phyloP scores from a whole-genome alignment of 2,797 vertebrate species.

The Epinephelus awoara region DNA sequence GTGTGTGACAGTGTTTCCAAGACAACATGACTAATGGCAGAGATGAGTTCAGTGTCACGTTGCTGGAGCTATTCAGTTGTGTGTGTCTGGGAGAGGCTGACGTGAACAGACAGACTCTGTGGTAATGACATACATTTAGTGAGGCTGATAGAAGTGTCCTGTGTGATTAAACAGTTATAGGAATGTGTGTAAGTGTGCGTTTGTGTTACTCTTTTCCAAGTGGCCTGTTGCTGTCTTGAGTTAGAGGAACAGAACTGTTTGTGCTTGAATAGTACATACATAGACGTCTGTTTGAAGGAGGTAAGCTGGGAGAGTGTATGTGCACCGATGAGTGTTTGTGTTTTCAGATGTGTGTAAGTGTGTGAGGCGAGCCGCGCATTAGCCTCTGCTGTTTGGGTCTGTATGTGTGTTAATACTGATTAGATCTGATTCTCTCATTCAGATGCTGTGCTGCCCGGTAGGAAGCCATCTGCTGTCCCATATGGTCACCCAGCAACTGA shows the following conservation, averaged over 20 bases:
- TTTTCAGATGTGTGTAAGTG: slow-evolving; percentile 30
- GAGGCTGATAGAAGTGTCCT: slow-evolving; percentile 17
- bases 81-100: slow-evolving; percentile 21
- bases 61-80: slow-evolving; percentile 9
- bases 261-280: slow-evolving; percentile 15
- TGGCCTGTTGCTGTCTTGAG: slow-evolving; percentile 27
- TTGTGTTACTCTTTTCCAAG: slow-evolving; percentile 18
- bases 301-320: background rate
- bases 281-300: background rate
- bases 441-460: slow-evolving; percentile 51
- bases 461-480: slow-evolving; percentile 80
- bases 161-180: slow-evolving; percentile 40
- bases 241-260: slow-evolving; percentile 40
- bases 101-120: slow-evolving; percentile 14
- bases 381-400: slow-evolving; percentile 42
- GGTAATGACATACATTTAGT: slow-evolving; percentile 30
- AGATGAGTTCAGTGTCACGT: slow-evolving; percentile 17
- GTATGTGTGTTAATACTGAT: slow-evolving; percentile 67
- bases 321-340: slow-evolving; percentile 3
- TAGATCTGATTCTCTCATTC: slow-evolving; percentile 72
- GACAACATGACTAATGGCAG: slow-evolving; percentile 4
- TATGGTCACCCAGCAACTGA: slow-evolving; percentile 73
- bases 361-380: slow-evolving; percentile 17
- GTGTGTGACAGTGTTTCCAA: slow-evolving; percentile 15
- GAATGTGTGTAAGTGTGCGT: slow-evolving; percentile 41